phyloP scores from a whole-genome alignment of 2,113 vertebrate species.

The Ariopsis seemanni region DNA sequence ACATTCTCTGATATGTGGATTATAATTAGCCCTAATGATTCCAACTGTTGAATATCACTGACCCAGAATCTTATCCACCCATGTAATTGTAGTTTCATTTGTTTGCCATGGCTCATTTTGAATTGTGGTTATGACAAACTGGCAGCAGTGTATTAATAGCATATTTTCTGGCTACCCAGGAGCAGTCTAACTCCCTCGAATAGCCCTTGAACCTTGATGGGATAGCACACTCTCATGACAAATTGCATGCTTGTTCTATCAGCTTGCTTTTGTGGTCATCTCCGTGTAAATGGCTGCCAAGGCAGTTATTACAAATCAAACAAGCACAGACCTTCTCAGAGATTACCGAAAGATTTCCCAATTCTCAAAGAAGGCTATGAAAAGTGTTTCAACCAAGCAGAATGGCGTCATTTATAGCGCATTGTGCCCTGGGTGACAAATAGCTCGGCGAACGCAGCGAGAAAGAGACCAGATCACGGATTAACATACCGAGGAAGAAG shows the following conservation, averaged over 20 bases:
- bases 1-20: not conserved
- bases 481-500: conserved; percentile 12
- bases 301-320: conserved; percentile 38
- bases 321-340: conserved; percentile 33
- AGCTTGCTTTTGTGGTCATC: conserved; percentile 29
- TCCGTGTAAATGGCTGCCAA: conserved; percentile 40
- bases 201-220: conserved; percentile 23
- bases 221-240: conserved; percentile 9
- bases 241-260: conserved; percentile 41
- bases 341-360: conserved; percentile 42
- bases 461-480: conserved; percentile 21
- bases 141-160: conserved; percentile 30
- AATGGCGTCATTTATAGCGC: conserved; percentile 33
- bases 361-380: conserved; percentile 40
- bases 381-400: conserved; percentile 23
- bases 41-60: conserved; percentile 4
- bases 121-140: conserved; percentile 12
- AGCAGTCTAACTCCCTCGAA: conserved; percentile 24
- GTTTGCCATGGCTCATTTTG: conserved; percentile 1
- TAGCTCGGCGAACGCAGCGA: conserved; percentile 22
- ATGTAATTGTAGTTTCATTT: conserved; percentile 6
- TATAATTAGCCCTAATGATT: conserved; percentile 1
- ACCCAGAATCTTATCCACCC: conserved; percentile 16
- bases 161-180: conserved; percentile 1
- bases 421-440: conserved; percentile 40